Evolutionary conservation across 64 coral and sea anemone species (phyloP), one percentile per base, ranked within the genome.

Genomic region (Hydrozoanthus tunicans): DNA sequence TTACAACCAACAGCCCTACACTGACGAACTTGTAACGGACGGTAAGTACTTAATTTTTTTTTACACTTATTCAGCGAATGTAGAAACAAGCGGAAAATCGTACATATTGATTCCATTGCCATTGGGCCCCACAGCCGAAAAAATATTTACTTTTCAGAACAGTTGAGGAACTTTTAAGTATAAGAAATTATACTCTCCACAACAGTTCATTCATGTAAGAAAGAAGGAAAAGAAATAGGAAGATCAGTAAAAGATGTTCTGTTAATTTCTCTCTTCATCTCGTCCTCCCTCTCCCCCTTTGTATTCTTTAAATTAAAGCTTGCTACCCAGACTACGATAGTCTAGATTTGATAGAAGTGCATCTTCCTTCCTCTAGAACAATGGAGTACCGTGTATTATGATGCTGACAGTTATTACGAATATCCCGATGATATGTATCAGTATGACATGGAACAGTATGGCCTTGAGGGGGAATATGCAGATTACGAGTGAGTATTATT

Each of bases 401-500:
- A 51, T 54, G 14, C 52, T 7, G 55, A 25, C 27, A 25, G 60
- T 5, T 60, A 88, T 73, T 67, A 24, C 6, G 5, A 75, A 3
- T 74, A 51, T 23, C 55, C 55, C 7, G 84, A 75, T 32, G 83
- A 73, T 7, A 60, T 58, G 56, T 59, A 73, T 57, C 84, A 88
- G 67, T 60, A 88, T 5, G 83, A 72, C 26, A 59, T 24, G 66
- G 67, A 86, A 70, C 83, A 86, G 67, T 72, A 58, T 27, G 53
- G 4, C 12, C 9, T 56, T 8, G 83, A 86, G 23, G 65, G 5
- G 54, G 72, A 1, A 76, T 86, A 57, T 73, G 83, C 24, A 9
- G 84, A 25, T 59, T 73, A 88, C 20, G 84, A 88, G 84, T 88
- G 26, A 88, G 84, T 73, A 88, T 3, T 13, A 60, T 43, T 43